A percentile compares a stretch with the other conserved stretches of the same genome.
Evolutionary conservation across 2,888 invertebrate genomes (phyloP).

Genomic region (Pilophorus perplexus): DNA sequence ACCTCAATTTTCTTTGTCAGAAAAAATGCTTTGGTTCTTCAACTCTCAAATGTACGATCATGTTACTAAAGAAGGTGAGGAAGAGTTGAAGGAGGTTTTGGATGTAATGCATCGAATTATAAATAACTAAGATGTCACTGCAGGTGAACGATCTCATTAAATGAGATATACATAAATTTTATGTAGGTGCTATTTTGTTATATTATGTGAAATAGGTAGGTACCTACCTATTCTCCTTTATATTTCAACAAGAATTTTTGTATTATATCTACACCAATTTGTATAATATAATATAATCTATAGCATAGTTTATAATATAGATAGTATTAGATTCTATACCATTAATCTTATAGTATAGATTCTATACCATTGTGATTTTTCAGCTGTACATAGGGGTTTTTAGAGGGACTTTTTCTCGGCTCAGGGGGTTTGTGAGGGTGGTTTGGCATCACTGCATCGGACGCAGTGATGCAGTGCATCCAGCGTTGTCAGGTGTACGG

Average conservation of each 20-base stretch:
- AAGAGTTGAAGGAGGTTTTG: neutral
- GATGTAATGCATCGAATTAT: neutral
- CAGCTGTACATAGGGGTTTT: conserved; percentile 1
- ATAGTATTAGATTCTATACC: too few species aligned
- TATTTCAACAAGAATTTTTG: too few species aligned
- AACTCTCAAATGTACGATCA: neutral
- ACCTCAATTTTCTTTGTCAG: too few species aligned
- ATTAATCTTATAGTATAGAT: too few species aligned
- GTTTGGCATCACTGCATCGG: neutral
- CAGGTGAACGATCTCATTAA: neutral
- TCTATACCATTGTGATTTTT: conserved; percentile 2
- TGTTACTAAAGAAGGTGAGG: neutral
- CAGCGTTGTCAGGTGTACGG: too few species aligned
- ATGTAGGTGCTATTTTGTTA: too few species aligned
- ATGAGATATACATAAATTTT: neutral
- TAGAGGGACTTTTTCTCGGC: too few species aligned
- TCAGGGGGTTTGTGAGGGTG: neutral
- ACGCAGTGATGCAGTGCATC: too few species aligned
- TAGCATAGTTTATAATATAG: too few species aligned
- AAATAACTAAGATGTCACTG: conserved; percentile 2
- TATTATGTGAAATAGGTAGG: too few species aligned
- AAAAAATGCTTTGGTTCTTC: neutral
- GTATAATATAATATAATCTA: too few species aligned
- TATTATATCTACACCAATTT: too few species aligned
- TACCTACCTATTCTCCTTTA: neutral